phyloP scores from a whole-genome alignment of 2,113 vertebrate species.

The Dipodomys spectabilis region DNA sequence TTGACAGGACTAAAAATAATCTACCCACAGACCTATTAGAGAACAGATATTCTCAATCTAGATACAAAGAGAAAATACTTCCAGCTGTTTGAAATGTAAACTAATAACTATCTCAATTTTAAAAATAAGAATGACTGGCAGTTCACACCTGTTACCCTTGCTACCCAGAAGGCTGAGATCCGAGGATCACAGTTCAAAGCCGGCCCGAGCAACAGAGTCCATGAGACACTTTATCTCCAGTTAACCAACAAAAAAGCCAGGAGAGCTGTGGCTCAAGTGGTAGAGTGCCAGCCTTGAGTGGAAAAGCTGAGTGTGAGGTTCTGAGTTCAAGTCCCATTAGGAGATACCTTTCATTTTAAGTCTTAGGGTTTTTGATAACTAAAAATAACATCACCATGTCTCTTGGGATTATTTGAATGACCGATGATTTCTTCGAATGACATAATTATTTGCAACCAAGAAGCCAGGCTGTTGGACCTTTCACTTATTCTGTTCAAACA shows the following conservation, averaged over 20 bases:
- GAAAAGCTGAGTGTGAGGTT: too few species aligned
- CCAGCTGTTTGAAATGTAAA: slow-evolving; percentile 54
- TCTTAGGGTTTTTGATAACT: background rate
- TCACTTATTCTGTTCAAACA: slow-evolving; percentile 2
- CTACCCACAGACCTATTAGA: slow-evolving; percentile 1
- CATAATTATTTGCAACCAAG: background rate
- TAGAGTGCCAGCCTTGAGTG: too few species aligned
- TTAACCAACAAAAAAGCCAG: too few species aligned
- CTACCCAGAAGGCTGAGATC: too few species aligned
- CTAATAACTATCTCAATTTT: slow-evolving; percentile 33
- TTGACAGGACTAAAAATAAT: slow-evolving; percentile 45
- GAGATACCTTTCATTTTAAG: background rate
- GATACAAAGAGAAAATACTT: background rate
- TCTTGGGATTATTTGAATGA: background rate
- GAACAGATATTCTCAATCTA: slow-evolving; percentile 37
- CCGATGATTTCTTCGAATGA: background rate
- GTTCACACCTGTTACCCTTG: too few species aligned
- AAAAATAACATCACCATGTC: background rate
- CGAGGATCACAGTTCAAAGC: too few species aligned
- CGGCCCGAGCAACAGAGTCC: too few species aligned
- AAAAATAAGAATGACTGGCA: background rate
- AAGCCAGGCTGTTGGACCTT: background rate
- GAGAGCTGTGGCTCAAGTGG: too few species aligned
- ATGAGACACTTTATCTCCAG: too few species aligned
- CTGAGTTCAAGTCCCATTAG: too few species aligned